These are phyloP conservation scores for Drosophila rhopaloa DNA, from an alignment of 1,140 invertebrate species.

Conservation along the genomic window DNA sequence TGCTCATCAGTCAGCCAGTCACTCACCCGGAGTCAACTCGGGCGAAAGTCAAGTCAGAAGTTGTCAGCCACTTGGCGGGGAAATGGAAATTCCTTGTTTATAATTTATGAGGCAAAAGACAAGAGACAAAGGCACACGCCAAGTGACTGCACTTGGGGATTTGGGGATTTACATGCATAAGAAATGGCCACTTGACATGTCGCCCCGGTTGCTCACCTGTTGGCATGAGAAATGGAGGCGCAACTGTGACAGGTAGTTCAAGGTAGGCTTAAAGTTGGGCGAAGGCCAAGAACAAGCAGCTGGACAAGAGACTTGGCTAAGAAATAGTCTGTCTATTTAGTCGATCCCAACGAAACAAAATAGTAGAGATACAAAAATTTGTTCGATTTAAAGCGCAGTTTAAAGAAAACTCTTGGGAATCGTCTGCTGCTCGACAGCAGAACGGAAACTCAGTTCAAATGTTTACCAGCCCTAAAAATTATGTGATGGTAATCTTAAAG, in stretches of 20 bases:
- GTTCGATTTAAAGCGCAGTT: too few relatives aligned
- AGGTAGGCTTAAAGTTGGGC: not conserved
- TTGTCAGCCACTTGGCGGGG: conserved; percentile 32
- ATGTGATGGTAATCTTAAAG: not conserved
- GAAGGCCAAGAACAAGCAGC: too few relatives aligned
- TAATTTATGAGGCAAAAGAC: conserved; percentile 33
- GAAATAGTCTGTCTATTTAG: too few relatives aligned
- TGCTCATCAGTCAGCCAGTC: conserved; percentile 31
- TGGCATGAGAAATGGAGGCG: conserved; percentile 11
- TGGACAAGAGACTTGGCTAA: not conserved
- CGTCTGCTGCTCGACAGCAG: too few relatives aligned
- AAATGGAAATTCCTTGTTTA: conserved; percentile 60
- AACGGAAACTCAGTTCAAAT: too few relatives aligned
- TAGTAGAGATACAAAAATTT: too few relatives aligned
- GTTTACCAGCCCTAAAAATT: too few relatives aligned
- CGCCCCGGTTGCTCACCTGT: not conserved
- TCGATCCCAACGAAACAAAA: too few relatives aligned
- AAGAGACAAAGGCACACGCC: not conserved
- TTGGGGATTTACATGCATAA: conserved; percentile 72
- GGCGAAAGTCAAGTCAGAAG: conserved; percentile 41
- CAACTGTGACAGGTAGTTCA: conserved; percentile 12
- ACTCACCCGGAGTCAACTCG: conserved; percentile 1
- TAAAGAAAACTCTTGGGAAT: too few relatives aligned
- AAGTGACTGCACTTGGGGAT: conserved; percentile 53
- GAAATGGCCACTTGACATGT: conserved; percentile 38